These are phyloP conservation scores for Dendrocopos noguchii DNA, from an alignment of 2,113 vertebrate genomes.

Conservation along the genomic window DNA sequence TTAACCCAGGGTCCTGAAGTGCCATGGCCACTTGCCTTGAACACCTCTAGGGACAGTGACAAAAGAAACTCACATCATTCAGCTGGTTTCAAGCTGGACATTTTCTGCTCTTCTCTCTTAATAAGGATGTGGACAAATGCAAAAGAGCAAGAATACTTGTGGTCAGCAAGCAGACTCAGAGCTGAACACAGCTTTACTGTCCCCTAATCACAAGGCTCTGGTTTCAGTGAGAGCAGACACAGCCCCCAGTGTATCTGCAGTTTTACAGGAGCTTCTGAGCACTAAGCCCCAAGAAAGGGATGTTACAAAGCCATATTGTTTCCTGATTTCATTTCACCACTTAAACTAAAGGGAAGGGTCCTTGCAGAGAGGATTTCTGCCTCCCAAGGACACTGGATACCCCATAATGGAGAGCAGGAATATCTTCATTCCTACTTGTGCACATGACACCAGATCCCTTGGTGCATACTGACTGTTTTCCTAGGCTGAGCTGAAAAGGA, in stretches of 20 bases:
- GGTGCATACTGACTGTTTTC: background rate
- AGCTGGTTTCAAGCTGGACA: background rate
- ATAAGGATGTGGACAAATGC: background rate
- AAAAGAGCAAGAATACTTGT: background rate
- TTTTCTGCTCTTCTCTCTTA: background rate
- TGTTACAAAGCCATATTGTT: background rate
- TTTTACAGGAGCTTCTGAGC: background rate
- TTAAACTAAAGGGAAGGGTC: background rate
- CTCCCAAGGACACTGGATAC: background rate
- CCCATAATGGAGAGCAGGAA: background rate
- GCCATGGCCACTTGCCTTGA: no score
- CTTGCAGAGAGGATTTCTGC: background rate
- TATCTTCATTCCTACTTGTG: background rate
- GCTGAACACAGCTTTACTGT: background rate
- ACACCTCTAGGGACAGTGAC: no score
- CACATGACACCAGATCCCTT: background rate
- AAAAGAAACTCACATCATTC: background rate
- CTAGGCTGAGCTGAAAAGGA: background rate
- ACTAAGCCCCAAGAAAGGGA: background rate
- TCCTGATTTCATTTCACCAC: background rate
- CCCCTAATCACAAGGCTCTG: background rate
- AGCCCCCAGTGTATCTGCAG: accelerated
- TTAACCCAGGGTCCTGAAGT: no score
- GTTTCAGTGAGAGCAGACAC: background rate
- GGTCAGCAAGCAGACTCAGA: background rate